Base-by-base conservation (phyloP, 1,140 invertebrate genomes). In the Parasteatoda tepidariorum region DNA sequence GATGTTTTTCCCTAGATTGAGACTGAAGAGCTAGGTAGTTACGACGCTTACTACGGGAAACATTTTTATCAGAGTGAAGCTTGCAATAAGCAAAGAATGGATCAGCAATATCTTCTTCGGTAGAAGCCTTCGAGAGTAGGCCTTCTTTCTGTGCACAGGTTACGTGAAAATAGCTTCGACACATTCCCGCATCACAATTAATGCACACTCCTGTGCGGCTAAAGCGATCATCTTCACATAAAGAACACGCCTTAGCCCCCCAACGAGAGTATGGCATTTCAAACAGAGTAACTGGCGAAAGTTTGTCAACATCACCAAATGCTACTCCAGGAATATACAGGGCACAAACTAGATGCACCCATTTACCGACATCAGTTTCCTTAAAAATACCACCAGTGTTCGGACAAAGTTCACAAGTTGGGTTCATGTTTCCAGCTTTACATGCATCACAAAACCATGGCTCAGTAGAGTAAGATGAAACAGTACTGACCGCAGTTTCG, bases 381-480 rank as follows among this genome's bases (percentile, higher is more conserved):
- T 87, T 87, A 34, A 87, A 87, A 48, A 87, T 87, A 64, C 86
- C 86, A 13, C 92, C 92, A 88, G 91, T 91, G 88, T 94, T 94
- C 3, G 96, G 95, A 88, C 96, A 97, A 7, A 97, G 89, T 89
- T 97, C 95, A 89, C 96, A 97, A 22, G 91, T 89, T 0, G 97
- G 96, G 89, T 95, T 93, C 31, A 92, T 93, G 9, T 95, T 92
- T 2, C 96, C 96, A 55, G 96, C 96, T 87, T 96, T 96, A 86
- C 97, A 98, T n/a, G 96, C 95, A 90, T 99, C 97, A 90, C 97
- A 99, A 89, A 98, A 98, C 97, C 97, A 99, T 0, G 97, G 97
- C 86, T 97, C 97, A 1, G 97, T 98, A 48, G 96, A 96, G 67
- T 95, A 95, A 0, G 96, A 94, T 9, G 96, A 98, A 74, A 95